Base-by-base conservation (phyloP, 2,888 invertebrate genomes). In the Nyleta sp. region DNA sequence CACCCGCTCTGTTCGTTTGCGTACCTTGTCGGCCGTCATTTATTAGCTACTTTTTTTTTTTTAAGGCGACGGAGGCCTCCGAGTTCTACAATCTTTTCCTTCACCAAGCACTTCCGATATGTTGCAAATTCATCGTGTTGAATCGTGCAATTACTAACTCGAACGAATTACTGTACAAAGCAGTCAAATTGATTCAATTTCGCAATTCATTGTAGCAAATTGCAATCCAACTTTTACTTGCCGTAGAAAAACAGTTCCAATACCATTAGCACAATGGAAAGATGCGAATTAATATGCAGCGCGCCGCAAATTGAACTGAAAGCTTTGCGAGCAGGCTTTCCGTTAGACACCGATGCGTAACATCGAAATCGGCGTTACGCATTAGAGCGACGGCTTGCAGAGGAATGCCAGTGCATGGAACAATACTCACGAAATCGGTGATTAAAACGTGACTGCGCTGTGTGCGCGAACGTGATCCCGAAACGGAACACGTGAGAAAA, bases 321-420 rank as follows among this genome's bases (percentile, higher is more conserved):
- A 73, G 72, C 64, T 64, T 55, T 48, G 64, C 38, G 40, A 48
- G 20, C 20, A 57, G 57, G 40, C 42, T 46, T 65, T 57, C 50
- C 42, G 50, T 57, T 65, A 57, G 48, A 73, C 64, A 38, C n/a
- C 57, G 50, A 44, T 64, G 72, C 72, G 57, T 64, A 73, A 73
- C 64, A 40, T 33, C 20, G 57, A 57, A 64, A 70, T 35, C 42
- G 40, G 17, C 28, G 60, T 71, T 62, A 53, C 59, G 71, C 53
- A 60, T 52, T 28, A 53, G 53, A 15, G 60, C 22, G 35, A 60
- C 24, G 13, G 60, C 13, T 70, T 50, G 68, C 57, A 31, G 13
- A 44, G 53, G 53, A 33, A 60, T 46, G 33, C 33, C 15, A 28
- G 44, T 35, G 60, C 35, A 33, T 10, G 44, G n/a, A 22, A 35